These are phyloP conservation scores for Arion vulgaris DNA, from an alignment of 1,140 invertebrate species.

Conservation along the genomic window DNA sequence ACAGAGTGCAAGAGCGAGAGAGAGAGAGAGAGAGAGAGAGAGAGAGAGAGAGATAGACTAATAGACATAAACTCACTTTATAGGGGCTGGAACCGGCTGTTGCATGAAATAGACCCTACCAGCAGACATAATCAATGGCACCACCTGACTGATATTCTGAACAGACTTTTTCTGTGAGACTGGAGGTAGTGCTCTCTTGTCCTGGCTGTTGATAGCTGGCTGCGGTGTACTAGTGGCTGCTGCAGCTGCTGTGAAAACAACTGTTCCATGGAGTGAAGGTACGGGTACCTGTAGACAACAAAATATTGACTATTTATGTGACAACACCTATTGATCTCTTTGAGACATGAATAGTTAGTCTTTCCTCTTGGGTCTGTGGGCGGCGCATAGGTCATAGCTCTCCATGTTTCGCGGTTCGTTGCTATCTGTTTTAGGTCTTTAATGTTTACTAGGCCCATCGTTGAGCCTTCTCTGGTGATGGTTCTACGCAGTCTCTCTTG, in stretches of 20 bases:
- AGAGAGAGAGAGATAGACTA: not conserved
- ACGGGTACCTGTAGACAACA: not conserved
- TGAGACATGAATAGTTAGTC: too few species aligned
- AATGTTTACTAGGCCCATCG: too few species aligned
- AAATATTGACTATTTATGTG: not conserved
- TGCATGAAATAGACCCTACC: not conserved
- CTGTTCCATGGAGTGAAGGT: not conserved
- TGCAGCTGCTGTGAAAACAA: not conserved
- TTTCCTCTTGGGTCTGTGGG: too few species aligned
- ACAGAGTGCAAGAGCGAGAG: not conserved
- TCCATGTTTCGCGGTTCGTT: too few species aligned
- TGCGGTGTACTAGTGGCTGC: not conserved
- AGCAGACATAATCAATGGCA: not conserved
- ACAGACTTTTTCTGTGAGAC: not conserved
- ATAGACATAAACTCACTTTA: too few species aligned
- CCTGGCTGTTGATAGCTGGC: not conserved
- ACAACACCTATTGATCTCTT: not conserved
- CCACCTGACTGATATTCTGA: not conserved
- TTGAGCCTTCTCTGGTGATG: too few species aligned
- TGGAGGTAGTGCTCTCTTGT: not conserved
- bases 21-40: conserved; percentile 4
- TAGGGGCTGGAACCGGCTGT: too few species aligned
- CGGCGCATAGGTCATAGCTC: too few species aligned
- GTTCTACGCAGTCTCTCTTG: too few species aligned
- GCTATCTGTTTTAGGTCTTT: too few species aligned